Evolutionary conservation across 2,797 vertebrate species (phyloP), one percentile per base, ranked within the genome.

Genomic region (Poecilia gillii): DNA sequence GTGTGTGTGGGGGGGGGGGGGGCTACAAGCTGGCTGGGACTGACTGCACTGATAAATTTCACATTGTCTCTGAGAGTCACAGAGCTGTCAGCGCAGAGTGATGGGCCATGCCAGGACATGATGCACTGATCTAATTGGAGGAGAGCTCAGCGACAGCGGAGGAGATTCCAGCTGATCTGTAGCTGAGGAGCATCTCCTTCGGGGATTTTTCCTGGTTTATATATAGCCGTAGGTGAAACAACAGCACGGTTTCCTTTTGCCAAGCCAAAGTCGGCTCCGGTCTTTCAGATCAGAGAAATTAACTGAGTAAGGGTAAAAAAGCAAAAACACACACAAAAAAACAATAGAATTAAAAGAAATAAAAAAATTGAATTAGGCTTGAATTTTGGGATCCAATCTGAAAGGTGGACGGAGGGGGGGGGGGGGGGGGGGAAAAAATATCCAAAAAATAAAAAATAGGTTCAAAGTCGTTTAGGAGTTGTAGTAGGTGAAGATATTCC

Each of bases 121-220:
- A 93, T 88, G 81, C 80, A 87, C 84, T 86, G 88, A 91, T 92
- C 89, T 93, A 91, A 93, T 92, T 92, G 89, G 85, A 87, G 80
- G 76, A 90, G 84, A 78, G 84, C 89, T 90, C 81, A 85, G 84
- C 92, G 90, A 90, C 87, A 87, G 76, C 66, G 47, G 77, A 84
- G 79, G 86, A 88, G 89, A 90, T 85, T 88, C 75, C 82, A 86
- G 81, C 73, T 88, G 84, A 90, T 87, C 86, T 86, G 88, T 84
- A 62, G 89, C 77, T 86, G 57, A 64, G 74, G 62, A 49, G 80
- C 25, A 8, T 73, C 39, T 79, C 78, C 86, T 74, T 81, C 53
- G 36, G 82, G 89, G 79, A 80, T 57, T 70, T 59, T 77, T 84
- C 75, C 76, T 39, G 51, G 36, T 78, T 87, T 89, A 87, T 86